These are phyloP conservation scores for Phylloscopus trochilus DNA, from an alignment of 2,113 vertebrate species.

Conservation along the genomic window DNA sequence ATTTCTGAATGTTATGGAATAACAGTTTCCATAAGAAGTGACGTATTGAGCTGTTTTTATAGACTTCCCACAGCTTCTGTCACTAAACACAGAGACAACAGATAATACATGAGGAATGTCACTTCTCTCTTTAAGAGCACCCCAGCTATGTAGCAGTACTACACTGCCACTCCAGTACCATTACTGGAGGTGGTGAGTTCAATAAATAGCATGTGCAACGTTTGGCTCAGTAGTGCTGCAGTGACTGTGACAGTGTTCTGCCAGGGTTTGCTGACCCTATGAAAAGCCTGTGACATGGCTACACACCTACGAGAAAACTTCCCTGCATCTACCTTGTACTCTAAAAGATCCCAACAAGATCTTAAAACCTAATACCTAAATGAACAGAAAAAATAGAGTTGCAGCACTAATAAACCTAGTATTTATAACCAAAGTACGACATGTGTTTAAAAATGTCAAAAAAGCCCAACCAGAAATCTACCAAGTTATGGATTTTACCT, in stretches of 20 bases:
- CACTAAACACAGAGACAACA: background rate
- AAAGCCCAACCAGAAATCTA: background rate
- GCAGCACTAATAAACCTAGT: background rate
- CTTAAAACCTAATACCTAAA: background rate
- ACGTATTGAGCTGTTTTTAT: conserved; percentile 26
- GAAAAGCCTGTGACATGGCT: background rate
- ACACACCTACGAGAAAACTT: background rate
- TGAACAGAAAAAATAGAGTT: background rate
- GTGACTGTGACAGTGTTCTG: background rate
- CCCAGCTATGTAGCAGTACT: background rate
- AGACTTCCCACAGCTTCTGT: conserved; percentile 39
- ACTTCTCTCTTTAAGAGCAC: background rate
- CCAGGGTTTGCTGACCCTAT: background rate
- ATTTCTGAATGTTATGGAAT: background rate
- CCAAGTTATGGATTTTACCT: background rate
- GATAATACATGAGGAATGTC: conserved; percentile 1
- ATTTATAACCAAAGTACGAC: background rate
- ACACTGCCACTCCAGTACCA: background rate
- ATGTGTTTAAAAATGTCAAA: background rate
- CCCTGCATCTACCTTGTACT: background rate
- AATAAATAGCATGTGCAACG: background rate
- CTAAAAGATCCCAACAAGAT: background rate
- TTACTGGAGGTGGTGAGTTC: background rate
- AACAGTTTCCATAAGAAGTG: conserved; percentile 23
- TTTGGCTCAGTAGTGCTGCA: background rate